Base-by-base conservation (phyloP, 2,797 vertebrate species). In the Acanthornis magna region DNA sequence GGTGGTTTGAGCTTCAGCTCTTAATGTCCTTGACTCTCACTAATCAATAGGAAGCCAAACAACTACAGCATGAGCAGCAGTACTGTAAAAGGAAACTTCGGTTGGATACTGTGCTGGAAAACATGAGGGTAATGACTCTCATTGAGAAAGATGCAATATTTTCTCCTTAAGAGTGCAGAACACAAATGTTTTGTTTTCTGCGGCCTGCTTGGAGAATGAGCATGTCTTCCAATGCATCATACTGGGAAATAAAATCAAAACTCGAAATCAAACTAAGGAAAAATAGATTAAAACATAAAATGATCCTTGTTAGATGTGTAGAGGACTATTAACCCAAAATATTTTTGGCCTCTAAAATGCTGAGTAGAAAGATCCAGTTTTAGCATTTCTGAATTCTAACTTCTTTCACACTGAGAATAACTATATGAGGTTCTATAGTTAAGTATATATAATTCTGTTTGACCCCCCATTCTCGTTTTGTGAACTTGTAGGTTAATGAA, bases 21-120 rank as follows among this genome's bases (percentile, higher is more conserved):
- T 82, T 91, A 80, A 74, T 84, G 62, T 75, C 88, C 57, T 96
- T 96, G 81, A 68, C 58, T 91, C 30, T 89, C 40, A 47, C 42
- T 89, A 87, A 87, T 95, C 96, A 95, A 95, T 96, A 94, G 50
- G 67, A 91, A 91, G 57, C 25, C 67, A 90, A 87, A 65, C 67
- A 96, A 57, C 77, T 81, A 70, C 43, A 89, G 55, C 76, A 76
- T 45, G 50, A 77, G 45, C 45, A 63, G 40, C n/a, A 80, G 38
- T 43, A 32, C 50, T 81, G 58, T 85, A 89, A 91, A 96, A 74
- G 60, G 79, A 94, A 80, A 73, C 4, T 14, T 81, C 38, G 77
- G 27, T 77, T 54, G 13, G 51, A 81, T 76, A 38, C 50, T 94
- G 30, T 32, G 11, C 30, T 87, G 53, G 58, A 57, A 88, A 54